phyloP scores from a whole-genome alignment of 92 coral and sea anemone species.

The Heliopora coerulea region DNA sequence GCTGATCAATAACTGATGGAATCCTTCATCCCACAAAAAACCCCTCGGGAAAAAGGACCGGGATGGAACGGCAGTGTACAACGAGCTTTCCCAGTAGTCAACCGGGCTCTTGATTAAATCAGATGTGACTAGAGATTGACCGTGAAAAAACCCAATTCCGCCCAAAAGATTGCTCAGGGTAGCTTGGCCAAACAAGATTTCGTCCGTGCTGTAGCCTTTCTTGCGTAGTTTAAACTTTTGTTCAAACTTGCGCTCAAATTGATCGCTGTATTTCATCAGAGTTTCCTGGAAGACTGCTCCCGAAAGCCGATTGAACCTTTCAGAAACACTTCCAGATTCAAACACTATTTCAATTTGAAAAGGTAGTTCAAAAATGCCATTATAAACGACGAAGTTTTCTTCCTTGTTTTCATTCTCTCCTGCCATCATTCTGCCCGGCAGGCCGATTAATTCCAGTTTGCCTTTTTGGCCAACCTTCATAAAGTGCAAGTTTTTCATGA shows the following conservation, averaged over 20 bases:
- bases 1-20: conserved; percentile 93
- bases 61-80: conserved; percentile 96
- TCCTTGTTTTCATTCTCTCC: conserved; percentile 61
- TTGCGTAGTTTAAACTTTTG: conserved; percentile 74
- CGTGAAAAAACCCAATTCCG: conserved; percentile 92
- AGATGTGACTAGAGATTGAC: conserved; percentile 83
- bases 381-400: conserved; percentile 78
- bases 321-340: conserved; percentile 71
- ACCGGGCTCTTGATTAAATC: conserved; percentile 75
- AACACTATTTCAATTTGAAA: conserved; percentile 82
- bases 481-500: conserved; percentile 68
- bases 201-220: conserved; percentile 67
- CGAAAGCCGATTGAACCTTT: conserved; percentile 54
- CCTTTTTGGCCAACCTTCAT: conserved; percentile 61
- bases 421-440: conserved; percentile 65
- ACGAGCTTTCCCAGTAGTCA: conserved; percentile 89
- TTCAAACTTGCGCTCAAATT: conserved; percentile 84
- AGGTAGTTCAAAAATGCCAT: conserved; percentile 81
- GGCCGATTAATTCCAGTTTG: conserved; percentile 56
- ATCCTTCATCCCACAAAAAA: conserved; percentile 98
- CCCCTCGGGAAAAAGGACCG: conserved; percentile 97
- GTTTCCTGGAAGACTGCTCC: conserved; percentile 70
- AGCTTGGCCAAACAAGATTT: conserved; percentile 82
- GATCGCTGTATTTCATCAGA: conserved; percentile 55
- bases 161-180: conserved; percentile 88